Conservation (phyloP, 2,113 vertebrate species). For the Ammospiza nelsoni region DNA sequence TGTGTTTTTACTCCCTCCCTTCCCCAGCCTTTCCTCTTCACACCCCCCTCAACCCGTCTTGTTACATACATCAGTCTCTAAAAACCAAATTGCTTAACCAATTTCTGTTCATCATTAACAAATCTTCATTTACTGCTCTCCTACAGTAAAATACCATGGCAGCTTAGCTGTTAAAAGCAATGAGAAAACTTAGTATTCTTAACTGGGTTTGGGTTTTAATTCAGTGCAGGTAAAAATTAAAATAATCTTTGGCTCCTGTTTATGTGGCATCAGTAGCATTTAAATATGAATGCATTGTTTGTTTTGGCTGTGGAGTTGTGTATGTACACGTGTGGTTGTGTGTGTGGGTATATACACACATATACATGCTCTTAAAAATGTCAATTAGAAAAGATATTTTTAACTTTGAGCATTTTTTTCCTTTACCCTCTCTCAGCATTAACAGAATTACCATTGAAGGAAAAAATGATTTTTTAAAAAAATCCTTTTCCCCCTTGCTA, state of each 20-base stretch:
- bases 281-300: not conserved
- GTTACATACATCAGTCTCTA: constrained; percentile 71
- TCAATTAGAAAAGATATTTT: not conserved
- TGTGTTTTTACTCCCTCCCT: constrained; percentile 61
- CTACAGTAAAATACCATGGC: not conserved
- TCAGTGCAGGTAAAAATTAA: not conserved
- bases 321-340: not conserved
- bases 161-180: not conserved
- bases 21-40: constrained; percentile 48
- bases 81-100: constrained; percentile 35
- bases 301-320: constrained; percentile 19
- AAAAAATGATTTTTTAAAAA: not conserved
- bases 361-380: constrained; percentile 41
- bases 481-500: not conserved
- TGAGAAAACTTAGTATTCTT: not conserved
- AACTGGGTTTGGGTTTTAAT: not conserved
- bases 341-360: constrained; percentile 53
- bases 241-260: not conserved
- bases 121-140: constrained; percentile 1
- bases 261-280: constrained; percentile 12
- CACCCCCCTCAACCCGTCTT: constrained; percentile 23
- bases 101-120: constrained; percentile 55
- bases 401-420: not conserved
- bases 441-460: not conserved
- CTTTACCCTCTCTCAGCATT: not conserved